A percentile compares a stretch with the other conserved stretches of the same genome.
phyloP scores from a whole-genome alignment of 2,113 vertebrate genomes.

The Paralichthys olivaceus region DNA sequence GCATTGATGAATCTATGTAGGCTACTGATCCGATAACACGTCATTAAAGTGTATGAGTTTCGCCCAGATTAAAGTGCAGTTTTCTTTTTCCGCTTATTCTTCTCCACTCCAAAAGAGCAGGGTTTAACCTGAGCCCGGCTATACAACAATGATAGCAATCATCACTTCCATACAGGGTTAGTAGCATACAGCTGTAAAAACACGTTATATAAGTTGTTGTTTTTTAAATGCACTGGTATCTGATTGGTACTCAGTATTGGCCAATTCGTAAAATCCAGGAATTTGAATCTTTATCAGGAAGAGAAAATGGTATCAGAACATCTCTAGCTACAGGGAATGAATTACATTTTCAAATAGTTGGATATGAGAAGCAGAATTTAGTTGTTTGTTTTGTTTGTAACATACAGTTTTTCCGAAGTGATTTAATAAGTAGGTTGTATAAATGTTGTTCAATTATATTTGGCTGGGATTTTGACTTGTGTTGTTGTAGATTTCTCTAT shows the following conservation, averaged over 20 bases:
- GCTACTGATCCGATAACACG: too few species aligned
- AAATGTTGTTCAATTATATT: conserved; percentile 1
- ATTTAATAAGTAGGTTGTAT: not conserved
- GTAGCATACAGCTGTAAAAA: not conserved
- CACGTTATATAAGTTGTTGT: not conserved
- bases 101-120: not conserved
- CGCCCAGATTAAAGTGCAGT: not conserved
- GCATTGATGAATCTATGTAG: too few species aligned
- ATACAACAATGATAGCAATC: not conserved
- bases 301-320: not conserved
- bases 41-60: too few species aligned
- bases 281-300: too few species aligned
- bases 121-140: not conserved
- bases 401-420: not conserved
- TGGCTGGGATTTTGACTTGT: not conserved
- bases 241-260: not conserved
- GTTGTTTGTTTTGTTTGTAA: not conserved
- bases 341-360: conserved; percentile 2
- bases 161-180: not conserved
- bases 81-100: not conserved
- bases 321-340: not conserved
- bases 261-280: too few species aligned
- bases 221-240: conserved; percentile 13
- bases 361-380: conserved; percentile 5
- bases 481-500: not conserved